phyloP scores from a whole-genome alignment of 2,888 invertebrate genomes.

The Drepanosiphum platanoidis region DNA sequence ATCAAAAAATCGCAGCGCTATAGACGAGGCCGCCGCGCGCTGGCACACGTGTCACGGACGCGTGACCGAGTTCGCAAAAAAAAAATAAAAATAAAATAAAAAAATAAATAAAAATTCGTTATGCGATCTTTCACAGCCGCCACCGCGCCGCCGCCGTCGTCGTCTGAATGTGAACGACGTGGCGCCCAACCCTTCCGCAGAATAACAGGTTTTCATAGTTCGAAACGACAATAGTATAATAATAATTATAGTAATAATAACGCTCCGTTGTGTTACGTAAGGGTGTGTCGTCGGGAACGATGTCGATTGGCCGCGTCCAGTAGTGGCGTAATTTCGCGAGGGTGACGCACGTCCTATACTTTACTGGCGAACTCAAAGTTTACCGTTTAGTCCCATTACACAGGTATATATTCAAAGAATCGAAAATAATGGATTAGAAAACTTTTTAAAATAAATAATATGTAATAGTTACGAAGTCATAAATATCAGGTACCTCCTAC shows the following conservation, averaged over 20 bases:
- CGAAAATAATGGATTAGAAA: no score
- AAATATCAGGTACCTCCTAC: no score
- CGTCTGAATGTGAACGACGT: not conserved
- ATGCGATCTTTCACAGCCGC: not conserved
- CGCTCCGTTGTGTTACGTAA: not conserved
- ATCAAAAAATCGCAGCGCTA: not conserved
- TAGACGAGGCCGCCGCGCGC: not conserved
- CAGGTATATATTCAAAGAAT: no score
- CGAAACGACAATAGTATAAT: no score
- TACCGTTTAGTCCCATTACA: no score
- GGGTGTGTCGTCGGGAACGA: not conserved
- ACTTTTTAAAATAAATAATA: no score
- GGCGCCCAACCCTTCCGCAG: not conserved
- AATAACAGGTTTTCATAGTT: not conserved
- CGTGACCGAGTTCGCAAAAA: not conserved
- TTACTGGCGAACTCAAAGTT: no score
- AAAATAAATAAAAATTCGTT: not conserved
- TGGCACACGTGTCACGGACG: constrained; percentile 23
- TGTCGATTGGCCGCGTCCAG: not conserved
- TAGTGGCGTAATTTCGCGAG: no score
- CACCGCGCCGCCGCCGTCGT: not conserved
- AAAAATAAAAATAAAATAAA: not conserved
- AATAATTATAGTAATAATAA: no score
- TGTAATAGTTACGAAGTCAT: no score
- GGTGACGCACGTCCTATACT: no score